Evolutionary conservation across 2,888 invertebrate species (phyloP).

Genomic region (Ischnura elegans): DNA sequence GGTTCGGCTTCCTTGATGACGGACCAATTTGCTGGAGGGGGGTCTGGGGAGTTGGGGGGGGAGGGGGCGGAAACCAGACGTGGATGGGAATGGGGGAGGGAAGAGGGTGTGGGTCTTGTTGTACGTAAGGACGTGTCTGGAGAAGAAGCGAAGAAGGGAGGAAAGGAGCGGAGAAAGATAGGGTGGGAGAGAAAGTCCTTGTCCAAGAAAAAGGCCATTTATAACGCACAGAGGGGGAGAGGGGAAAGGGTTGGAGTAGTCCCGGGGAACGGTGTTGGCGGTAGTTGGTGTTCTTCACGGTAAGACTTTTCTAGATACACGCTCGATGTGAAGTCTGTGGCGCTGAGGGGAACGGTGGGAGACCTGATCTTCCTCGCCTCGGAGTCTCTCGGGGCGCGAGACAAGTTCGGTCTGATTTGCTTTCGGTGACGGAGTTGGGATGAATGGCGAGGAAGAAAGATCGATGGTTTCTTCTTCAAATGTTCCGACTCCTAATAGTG

Average conservation of each 20-base stretch:
- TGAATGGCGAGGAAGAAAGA: background rate
- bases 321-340: conserved; percentile 36
- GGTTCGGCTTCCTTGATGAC: conserved; percentile 64
- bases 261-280: conserved; percentile 13
- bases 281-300: conserved; percentile 3
- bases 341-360: conserved; percentile 13
- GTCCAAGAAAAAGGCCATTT: conserved; percentile 29
- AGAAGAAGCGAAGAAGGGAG: background rate
- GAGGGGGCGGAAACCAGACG: background rate
- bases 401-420: background rate
- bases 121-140: background rate
- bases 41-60: background rate
- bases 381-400: background rate
- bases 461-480: background rate
- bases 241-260: background rate
- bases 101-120: background rate
- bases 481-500: too few relatives aligned
- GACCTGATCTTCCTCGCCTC: background rate
- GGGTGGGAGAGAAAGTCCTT: background rate
- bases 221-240: background rate
- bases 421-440: background rate
- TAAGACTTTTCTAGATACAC: conserved; percentile 31
- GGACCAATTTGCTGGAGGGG: conserved; percentile 58
- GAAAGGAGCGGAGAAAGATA: background rate
- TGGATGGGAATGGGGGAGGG: background rate